A percentile compares a stretch with the other conserved stretches of the same genome.
phyloP scores from a whole-genome alignment of 2,888 invertebrate species.

The Xestia c-nigrum region DNA sequence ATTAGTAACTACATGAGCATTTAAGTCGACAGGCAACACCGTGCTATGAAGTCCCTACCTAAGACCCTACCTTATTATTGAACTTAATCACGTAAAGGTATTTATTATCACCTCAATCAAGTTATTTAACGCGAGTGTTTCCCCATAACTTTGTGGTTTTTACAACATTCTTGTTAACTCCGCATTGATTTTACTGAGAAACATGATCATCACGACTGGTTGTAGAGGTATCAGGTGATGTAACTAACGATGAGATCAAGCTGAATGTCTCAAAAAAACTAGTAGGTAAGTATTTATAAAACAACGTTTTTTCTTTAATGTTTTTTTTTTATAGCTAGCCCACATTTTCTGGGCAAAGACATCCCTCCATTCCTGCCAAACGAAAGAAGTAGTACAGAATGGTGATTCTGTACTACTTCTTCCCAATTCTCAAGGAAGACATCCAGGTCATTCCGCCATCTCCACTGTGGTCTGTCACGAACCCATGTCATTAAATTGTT shows the following conservation, averaged over 20 bases:
- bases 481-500: too few species aligned
- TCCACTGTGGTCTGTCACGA: too few species aligned
- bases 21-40: not conserved
- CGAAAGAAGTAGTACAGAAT: too few species aligned
- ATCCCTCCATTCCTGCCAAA: too few species aligned
- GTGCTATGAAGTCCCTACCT: too few species aligned
- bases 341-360: too few species aligned
- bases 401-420: too few species aligned
- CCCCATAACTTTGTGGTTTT: constrained; percentile 46
- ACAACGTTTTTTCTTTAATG: not conserved
- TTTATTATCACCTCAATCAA: constrained; percentile 3
- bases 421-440: too few species aligned
- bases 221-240: constrained; percentile 30
- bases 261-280: constrained; percentile 14
- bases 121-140: constrained; percentile 32
- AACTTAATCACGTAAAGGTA: not conserved
- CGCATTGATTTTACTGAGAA: constrained; percentile 61
- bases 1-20: not conserved
- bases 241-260: constrained; percentile 53
- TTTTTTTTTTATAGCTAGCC: too few species aligned
- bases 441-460: too few species aligned
- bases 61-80: not conserved
- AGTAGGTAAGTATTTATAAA: not conserved
- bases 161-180: constrained; percentile 52
- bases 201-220: constrained; percentile 21